phyloP scores from a whole-genome alignment of 2,888 invertebrate species.

The Adelognathus sp. region DNA sequence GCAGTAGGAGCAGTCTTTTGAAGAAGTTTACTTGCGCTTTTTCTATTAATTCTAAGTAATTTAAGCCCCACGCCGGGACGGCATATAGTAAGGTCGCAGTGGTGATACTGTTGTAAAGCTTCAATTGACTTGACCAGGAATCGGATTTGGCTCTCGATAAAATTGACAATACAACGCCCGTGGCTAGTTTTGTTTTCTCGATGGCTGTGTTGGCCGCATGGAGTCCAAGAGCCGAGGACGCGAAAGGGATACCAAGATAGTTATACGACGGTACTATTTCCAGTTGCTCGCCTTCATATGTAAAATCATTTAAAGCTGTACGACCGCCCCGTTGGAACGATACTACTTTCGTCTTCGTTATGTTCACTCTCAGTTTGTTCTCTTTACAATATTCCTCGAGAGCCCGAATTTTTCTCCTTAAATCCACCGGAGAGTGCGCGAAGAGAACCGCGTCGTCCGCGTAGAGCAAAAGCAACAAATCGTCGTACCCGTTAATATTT shows the following conservation, averaged over 20 bases:
- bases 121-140: background rate
- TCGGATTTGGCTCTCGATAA: background rate
- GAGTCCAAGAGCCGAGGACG: background rate
- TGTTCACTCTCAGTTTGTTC: slow-evolving; percentile 51
- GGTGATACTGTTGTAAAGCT: background rate
- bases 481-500: slow-evolving; percentile 20
- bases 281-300: background rate
- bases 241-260: slow-evolving; percentile 25
- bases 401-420: slow-evolving; percentile 42
- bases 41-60: background rate
- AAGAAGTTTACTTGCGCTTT: background rate
- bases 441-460: slow-evolving; percentile 58
- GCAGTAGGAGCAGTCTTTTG: background rate
- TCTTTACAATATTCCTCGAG: slow-evolving; percentile 46
- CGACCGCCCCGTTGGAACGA: slow-evolving; percentile 32
- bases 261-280: background rate
- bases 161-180: background rate
- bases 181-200: slow-evolving; percentile 4
- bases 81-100: background rate
- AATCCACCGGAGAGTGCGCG: slow-evolving; percentile 10
- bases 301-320: slow-evolving; percentile 1
- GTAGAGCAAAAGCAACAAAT: slow-evolving; percentile 45
- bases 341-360: slow-evolving; percentile 60
- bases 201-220: background rate
- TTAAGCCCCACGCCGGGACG: slow-evolving; percentile 22